These are phyloP conservation scores for Drosophila ercepeae DNA, from an alignment of 1,140 invertebrate genomes.

Conservation along the genomic window DNA sequence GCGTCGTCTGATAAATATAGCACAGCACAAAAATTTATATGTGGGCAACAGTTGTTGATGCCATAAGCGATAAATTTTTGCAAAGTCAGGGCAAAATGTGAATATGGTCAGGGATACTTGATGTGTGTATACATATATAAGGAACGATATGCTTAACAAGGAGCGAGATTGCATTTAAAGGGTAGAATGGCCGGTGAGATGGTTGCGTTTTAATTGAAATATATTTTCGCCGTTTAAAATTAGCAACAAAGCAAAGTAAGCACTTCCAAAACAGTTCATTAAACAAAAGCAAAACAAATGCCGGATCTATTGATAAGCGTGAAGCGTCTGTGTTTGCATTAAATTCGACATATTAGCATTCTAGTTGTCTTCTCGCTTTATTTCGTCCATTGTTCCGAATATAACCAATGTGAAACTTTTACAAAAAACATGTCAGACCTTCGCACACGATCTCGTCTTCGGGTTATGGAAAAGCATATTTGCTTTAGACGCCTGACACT, in stretches of 20 bases:
- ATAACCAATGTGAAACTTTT: neutral
- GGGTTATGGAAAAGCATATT: constrained; percentile 1
- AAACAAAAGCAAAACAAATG: constrained; percentile 5
- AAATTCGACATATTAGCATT: neutral
- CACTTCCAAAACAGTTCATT: neutral
- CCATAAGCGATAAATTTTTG: constrained; percentile 54
- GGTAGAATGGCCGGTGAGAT: neutral
- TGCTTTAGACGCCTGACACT: constrained; percentile 6
- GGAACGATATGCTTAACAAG: constrained; percentile 14
- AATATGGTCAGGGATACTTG: constrained; percentile 13
- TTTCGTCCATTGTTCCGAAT: neutral
- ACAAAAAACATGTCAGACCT: neutral
- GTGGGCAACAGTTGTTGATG: constrained; percentile 54
- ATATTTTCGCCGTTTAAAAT: neutral
- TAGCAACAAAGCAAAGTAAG: neutral
- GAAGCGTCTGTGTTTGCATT: neutral
- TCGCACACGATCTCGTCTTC: neutral
- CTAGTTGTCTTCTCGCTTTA: neutral
- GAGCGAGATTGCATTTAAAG: constrained; percentile 10
- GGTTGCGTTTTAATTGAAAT: too few species aligned
- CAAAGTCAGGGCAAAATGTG: constrained; percentile 46
- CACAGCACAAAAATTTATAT: constrained; percentile 37
- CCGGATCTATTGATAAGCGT: neutral
- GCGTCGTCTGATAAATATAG: constrained; percentile 55
- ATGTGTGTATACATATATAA: constrained; percentile 5